Conservation (phyloP, 1,140 invertebrate species). For the Dendrolimus punctatus region DNA sequence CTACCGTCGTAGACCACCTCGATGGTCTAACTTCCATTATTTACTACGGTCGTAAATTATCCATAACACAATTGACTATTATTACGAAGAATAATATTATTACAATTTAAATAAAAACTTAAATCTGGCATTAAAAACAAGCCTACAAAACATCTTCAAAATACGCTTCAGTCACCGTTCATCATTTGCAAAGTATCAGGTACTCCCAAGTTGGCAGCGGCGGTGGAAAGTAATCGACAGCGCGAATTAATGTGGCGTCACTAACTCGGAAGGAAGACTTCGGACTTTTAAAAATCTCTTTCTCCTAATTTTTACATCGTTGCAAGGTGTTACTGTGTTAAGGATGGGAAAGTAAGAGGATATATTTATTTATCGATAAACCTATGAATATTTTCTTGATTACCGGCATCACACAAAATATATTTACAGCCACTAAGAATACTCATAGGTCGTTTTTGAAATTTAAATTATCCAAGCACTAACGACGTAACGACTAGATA, state of each 20-base stretch:
- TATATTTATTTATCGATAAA: too few relatives aligned
- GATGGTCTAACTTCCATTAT: too few relatives aligned
- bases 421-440: too few relatives aligned
- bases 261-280: conserved; percentile 52
- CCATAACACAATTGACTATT: too few relatives aligned
- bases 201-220: conserved; percentile 24
- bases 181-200: conserved; percentile 31
- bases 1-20: too few relatives aligned
- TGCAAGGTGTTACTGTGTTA: conserved; percentile 50
- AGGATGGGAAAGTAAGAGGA: conserved; percentile 15
- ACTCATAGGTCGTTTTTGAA: background rate
- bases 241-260: conserved; percentile 64
- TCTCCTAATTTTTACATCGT: conserved; percentile 68
- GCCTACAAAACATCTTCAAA: background rate
- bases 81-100: too few relatives aligned
- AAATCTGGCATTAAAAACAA: too few relatives aligned
- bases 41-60: too few relatives aligned
- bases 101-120: too few relatives aligned
- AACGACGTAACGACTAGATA: too few relatives aligned
- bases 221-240: conserved; percentile 42
- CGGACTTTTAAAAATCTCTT: conserved; percentile 58
- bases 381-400: too few relatives aligned
- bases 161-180: conserved; percentile 24
- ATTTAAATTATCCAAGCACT: background rate
- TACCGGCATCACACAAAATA: conserved; percentile 3